Evolutionary conservation across 2,797 vertebrate species (phyloP).

Genomic region (Pseudomugil gertrudae): DNA sequence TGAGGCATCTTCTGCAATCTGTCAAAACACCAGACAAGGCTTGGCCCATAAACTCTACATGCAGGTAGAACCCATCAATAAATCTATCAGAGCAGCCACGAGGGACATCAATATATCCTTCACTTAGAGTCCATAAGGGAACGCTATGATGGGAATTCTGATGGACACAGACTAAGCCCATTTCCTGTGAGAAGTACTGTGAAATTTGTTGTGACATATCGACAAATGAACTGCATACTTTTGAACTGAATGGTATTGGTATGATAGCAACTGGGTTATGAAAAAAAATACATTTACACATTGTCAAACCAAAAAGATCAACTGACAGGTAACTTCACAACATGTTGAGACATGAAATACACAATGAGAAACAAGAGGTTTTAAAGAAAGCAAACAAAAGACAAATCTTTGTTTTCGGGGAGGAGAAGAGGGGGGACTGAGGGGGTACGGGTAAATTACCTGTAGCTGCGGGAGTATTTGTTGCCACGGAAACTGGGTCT

Average conservation of each 20-base stretch:
- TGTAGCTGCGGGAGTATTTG: slow-evolving; percentile 98
- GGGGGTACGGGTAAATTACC: slow-evolving; percentile 83
- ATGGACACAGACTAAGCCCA: slow-evolving; percentile 47
- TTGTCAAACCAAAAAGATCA: slow-evolving; percentile 47
- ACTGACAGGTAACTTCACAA: slow-evolving; percentile 56
- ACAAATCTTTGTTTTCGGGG: slow-evolving; percentile 33
- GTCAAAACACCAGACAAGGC: slow-evolving; percentile 48
- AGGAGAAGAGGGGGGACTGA: not conserved
- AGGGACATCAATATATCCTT: slow-evolving; percentile 58
- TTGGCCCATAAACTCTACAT: slow-evolving; percentile 51
- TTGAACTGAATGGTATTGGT: slow-evolving; percentile 61
- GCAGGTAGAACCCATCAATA: slow-evolving; percentile 60
- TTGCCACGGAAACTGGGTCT: slow-evolving; percentile 99
- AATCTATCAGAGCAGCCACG: slow-evolving; percentile 58
- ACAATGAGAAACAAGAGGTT: slow-evolving; percentile 72
- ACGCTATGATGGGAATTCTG: slow-evolving; percentile 52
- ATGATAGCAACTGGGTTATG: slow-evolving; percentile 61
- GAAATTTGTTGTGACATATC: slow-evolving; percentile 40
- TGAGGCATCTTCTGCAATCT: slow-evolving; percentile 48
- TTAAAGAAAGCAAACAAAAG: slow-evolving; percentile 67
- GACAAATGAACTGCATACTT: slow-evolving; percentile 61
- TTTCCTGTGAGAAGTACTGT: slow-evolving; percentile 12
- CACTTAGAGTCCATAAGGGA: slow-evolving; percentile 40
- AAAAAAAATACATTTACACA: slow-evolving; percentile 52
- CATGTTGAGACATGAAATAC: slow-evolving; percentile 62